phyloP scores from a whole-genome alignment of 2,888 invertebrate species.

The Mantis religiosa region DNA sequence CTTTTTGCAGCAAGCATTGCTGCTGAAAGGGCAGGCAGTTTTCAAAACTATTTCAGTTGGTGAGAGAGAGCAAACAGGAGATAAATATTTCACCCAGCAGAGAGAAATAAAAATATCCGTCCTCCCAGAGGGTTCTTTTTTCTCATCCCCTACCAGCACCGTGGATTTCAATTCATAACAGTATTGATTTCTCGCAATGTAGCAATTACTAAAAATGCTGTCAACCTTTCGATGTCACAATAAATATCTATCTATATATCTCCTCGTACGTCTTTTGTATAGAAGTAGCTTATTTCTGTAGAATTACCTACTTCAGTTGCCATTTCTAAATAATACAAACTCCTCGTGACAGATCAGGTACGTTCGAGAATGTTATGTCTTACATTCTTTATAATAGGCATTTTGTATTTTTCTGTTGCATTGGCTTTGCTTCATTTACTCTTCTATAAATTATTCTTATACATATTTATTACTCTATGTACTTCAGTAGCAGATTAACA shows the following conservation, averaged over 20 bases:
- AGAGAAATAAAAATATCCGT: not conserved
- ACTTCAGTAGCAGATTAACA: too few relatives aligned
- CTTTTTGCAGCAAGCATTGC: not conserved
- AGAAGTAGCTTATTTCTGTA: not conserved
- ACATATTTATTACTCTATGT: too few relatives aligned
- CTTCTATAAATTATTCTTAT: too few relatives aligned
- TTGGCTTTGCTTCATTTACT: too few relatives aligned
- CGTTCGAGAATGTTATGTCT: too few relatives aligned
- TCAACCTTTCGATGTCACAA: not conserved
- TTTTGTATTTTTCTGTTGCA: too few relatives aligned
- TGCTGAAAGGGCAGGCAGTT: not conserved
- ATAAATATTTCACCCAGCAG: not conserved
- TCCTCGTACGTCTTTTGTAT: not conserved
- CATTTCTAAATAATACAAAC: too few relatives aligned
- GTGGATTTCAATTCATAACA: not conserved
- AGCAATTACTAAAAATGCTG: not conserved
- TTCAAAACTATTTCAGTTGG: not conserved
- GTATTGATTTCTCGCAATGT: not conserved
- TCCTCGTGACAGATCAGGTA: too few relatives aligned
- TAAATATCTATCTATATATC: not conserved
- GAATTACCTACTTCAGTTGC: too few relatives aligned
- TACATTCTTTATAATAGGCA: too few relatives aligned
- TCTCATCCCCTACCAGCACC: not conserved
- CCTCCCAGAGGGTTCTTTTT: not conserved
- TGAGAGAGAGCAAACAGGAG: not conserved